phyloP scores from a whole-genome alignment of 1,140 invertebrate species.

The Stratiolaelaps scimitus region DNA sequence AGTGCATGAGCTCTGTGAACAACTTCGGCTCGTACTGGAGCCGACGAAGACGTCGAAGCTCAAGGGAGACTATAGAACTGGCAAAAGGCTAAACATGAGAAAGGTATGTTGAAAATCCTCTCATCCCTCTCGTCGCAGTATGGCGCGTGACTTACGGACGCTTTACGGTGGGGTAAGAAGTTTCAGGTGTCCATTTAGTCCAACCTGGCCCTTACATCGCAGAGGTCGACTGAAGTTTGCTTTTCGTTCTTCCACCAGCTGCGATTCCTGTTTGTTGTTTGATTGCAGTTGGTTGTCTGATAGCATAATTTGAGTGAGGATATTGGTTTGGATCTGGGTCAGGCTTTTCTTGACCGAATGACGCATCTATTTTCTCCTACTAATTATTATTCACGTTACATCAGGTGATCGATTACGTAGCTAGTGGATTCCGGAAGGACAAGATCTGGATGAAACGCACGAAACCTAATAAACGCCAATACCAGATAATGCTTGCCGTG shows the following conservation, averaged over 20 bases:
- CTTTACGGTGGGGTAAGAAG: too few relatives aligned
- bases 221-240: too few relatives aligned
- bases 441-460: conserved; percentile 96
- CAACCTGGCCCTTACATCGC: too few relatives aligned
- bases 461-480: conserved; percentile 86
- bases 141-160: too few relatives aligned
- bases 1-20: conserved; percentile 80
- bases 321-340: neutral
- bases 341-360: neutral
- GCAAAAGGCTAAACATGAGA: conserved; percentile 93
- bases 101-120: conserved; percentile 48
- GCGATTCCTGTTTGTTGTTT: too few relatives aligned
- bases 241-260: too few relatives aligned
- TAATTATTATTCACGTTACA: conserved; percentile 9
- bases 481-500: conserved; percentile 89
- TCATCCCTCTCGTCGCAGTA: neutral
- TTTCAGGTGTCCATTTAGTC: too few relatives aligned
- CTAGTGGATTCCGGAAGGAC: conserved; percentile 95
- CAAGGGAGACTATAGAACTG: conserved; percentile 88
- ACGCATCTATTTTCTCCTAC: neutral
- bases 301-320: too few relatives aligned
- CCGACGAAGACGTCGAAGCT: conserved; percentile 81
- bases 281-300: too few relatives aligned
- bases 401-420: conserved; percentile 82
- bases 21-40: conserved; percentile 80